Conservation (phyloP, 2,888 invertebrate species). For the Alcis repandata region DNA sequence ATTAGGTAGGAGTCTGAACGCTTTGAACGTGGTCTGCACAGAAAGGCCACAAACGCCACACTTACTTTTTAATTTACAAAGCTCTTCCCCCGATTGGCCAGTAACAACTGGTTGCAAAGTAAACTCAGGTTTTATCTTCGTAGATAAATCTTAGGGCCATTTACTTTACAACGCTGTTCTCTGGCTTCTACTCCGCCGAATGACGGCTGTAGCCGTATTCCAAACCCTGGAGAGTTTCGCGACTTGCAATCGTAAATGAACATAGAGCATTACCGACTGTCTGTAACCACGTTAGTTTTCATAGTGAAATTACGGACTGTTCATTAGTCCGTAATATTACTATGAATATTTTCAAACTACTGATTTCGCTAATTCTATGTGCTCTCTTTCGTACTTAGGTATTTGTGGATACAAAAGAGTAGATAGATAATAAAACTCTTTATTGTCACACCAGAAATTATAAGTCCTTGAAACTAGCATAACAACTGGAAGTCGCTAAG, state of each 20-base stretch:
- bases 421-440: no score
- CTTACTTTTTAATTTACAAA: conserved; percentile 73
- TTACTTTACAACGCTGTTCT: conserved; percentile 50
- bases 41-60: conserved; percentile 64
- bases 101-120: conserved; percentile 55
- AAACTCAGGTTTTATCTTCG: conserved; percentile 57
- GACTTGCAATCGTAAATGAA: conserved; percentile 25
- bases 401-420: no score
- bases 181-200: conserved; percentile 42
- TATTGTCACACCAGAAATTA: no score
- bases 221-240: conserved; percentile 37
- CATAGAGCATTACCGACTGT: neutral
- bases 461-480: no score
- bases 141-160: conserved; percentile 59
- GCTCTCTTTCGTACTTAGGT: no score
- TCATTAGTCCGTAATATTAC: no score
- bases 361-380: neutral
- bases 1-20: conserved; percentile 47
- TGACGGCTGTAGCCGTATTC: conserved; percentile 44
- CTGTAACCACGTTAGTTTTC: no score
- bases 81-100: conserved; percentile 72
- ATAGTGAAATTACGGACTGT: no score
- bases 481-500: no score
- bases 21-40: conserved; percentile 54
- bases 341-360: conserved; percentile 9